A percentile compares a stretch with the other conserved stretches of the same genome.
phyloP scores from a whole-genome alignment of 2,113 vertebrate genomes.

The Hippotragus niger region DNA sequence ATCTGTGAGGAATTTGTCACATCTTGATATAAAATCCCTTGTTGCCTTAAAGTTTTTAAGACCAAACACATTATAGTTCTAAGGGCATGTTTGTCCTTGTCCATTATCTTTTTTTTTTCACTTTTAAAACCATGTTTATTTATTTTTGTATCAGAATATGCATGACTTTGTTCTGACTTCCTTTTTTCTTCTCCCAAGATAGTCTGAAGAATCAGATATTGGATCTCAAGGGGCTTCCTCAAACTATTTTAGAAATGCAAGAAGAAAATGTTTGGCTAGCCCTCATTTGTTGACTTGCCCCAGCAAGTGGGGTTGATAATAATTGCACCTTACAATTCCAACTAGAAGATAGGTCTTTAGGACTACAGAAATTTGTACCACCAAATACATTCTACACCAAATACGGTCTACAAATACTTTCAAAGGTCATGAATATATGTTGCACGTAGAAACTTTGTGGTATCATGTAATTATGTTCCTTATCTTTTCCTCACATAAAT shows the following conservation, averaged over 20 bases:
- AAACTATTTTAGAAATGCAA: slow-evolving; percentile 84
- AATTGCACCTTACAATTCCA: slow-evolving; percentile 47
- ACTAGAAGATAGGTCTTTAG: slow-evolving; percentile 51
- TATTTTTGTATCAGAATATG: slow-evolving; percentile 81
- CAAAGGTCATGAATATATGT: slow-evolving; percentile 1
- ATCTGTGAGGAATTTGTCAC: slow-evolving; percentile 70
- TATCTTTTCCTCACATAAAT: neutral
- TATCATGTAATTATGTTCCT: neutral
- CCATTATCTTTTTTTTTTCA: slow-evolving; percentile 57
- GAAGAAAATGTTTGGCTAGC: slow-evolving; percentile 75
- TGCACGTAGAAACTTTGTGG: neutral
- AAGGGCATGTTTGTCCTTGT: slow-evolving; percentile 62
- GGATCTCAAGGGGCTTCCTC: slow-evolving; percentile 76
- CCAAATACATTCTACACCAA: neutral
- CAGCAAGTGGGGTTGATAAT: slow-evolving; percentile 61
- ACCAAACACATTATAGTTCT: slow-evolving; percentile 62
- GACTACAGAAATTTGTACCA: neutral
- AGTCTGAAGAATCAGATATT: slow-evolving; percentile 78
- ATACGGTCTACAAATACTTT: neutral
- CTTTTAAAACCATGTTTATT: slow-evolving; percentile 78
- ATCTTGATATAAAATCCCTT: slow-evolving; percentile 55
- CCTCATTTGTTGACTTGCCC: slow-evolving; percentile 71
- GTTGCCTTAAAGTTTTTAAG: slow-evolving; percentile 56
- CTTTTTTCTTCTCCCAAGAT: slow-evolving; percentile 74
- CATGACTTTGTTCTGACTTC: slow-evolving; percentile 78